These are phyloP conservation scores for Atethmia centrago DNA, from an alignment of 2,888 invertebrate species.

Conservation along the genomic window DNA sequence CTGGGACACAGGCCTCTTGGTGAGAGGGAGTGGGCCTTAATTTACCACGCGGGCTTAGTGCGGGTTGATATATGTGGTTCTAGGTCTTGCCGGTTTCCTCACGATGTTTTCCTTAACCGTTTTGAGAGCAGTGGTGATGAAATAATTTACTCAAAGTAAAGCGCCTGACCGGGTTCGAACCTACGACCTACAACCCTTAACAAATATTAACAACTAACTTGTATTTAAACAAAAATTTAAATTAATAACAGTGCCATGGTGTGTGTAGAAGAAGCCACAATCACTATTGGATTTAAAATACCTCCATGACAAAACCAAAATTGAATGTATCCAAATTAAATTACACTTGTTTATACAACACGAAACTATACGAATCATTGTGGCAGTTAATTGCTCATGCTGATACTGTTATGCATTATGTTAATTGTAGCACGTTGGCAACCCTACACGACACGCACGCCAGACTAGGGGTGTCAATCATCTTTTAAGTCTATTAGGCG, in stretches of 20 bases:
- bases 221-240: background rate
- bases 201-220: background rate
- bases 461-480: constrained; percentile 44
- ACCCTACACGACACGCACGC: constrained; percentile 26
- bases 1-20: too few species aligned
- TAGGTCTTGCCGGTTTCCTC: too few species aligned
- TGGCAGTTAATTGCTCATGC: constrained; percentile 33
- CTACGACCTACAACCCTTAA: too few species aligned
- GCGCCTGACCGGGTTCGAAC: too few species aligned
- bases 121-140: too few species aligned
- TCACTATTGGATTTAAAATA: background rate
- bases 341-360: background rate
- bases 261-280: background rate
- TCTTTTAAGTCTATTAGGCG: background rate
- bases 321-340: background rate
- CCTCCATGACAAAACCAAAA: background rate
- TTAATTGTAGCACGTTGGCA: constrained; percentile 54
- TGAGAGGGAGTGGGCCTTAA: too few species aligned
- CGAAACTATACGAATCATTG: background rate
- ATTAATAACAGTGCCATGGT: too few species aligned
- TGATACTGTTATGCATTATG: constrained; percentile 41
- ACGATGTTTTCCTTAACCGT: too few species aligned
- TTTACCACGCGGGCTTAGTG: too few species aligned
- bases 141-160: too few species aligned
- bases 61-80: too few species aligned